A percentile compares a stretch with the other conserved stretches of the same genome.
Conservation (phyloP, 2,888 invertebrate species). For the Pristionchus japonicus region DNA sequence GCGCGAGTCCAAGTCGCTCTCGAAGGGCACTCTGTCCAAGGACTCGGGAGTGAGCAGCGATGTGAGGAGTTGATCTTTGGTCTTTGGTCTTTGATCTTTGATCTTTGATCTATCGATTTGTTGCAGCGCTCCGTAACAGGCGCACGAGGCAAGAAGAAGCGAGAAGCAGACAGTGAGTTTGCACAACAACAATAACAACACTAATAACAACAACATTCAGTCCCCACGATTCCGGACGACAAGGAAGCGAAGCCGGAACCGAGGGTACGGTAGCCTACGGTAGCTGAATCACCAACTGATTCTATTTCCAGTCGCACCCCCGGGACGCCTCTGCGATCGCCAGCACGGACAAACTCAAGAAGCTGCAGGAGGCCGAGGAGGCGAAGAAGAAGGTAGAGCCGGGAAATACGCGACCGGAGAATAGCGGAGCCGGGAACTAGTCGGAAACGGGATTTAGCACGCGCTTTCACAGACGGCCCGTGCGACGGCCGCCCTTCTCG, state of each 20-base stretch:
- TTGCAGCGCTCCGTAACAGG: background rate
- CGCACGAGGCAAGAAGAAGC: background rate
- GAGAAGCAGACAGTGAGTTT: background rate
- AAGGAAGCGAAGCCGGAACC: background rate
- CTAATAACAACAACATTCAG: too few species aligned
- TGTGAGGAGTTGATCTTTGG: background rate
- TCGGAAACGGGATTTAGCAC: background rate
- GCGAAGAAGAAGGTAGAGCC: background rate
- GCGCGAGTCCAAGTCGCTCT: background rate
- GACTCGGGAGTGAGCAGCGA: background rate
- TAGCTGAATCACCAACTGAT: background rate
- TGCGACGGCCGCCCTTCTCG: background rate
- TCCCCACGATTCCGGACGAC: background rate
- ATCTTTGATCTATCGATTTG: background rate
- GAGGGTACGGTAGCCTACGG: background rate
- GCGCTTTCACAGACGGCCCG: background rate
- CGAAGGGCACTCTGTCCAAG: background rate
- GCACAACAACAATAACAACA: too few species aligned
- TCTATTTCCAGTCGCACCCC: background rate
- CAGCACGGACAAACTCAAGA: background rate
- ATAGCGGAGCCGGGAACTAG: background rate
- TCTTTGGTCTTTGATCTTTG: background rate
- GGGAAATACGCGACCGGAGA: background rate
- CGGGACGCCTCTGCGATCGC: background rate
- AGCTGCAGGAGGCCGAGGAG: background rate